Percentiles rank a stretch among this genome's conserved stretches.
Evolutionary conservation across 2,113 vertebrate species (phyloP).

Genomic region (Gila orcuttii): DNA sequence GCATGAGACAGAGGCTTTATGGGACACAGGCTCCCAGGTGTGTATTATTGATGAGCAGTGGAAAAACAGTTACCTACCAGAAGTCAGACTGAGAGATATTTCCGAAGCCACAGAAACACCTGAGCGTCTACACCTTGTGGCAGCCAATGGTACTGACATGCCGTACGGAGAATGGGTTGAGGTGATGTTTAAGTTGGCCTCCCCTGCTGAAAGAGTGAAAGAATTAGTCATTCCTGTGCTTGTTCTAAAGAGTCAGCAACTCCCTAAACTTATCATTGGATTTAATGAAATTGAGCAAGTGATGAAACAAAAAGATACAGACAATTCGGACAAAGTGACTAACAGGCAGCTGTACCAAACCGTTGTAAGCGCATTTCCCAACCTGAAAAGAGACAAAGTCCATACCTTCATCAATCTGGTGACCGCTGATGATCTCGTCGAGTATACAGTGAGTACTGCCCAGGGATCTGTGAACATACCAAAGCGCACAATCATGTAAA

Average conservation of each 20-base stretch:
- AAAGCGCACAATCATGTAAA: too few species aligned
- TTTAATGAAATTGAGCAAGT: not conserved
- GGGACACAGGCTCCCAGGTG: not conserved
- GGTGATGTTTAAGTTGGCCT: not conserved
- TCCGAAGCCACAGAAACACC: not conserved
- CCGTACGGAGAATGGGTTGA: not conserved
- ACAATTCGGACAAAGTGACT: not conserved
- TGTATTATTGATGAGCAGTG: not conserved
- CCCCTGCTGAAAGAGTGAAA: not conserved
- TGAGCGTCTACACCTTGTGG: not conserved
- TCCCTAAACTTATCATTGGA: not conserved
- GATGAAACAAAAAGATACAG: not conserved
- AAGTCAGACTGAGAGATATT: not conserved
- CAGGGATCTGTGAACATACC: constrained; percentile 42
- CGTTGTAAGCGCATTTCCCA: constrained; percentile 36
- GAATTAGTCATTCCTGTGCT: too few species aligned
- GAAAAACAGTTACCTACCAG: not conserved
- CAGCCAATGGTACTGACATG: not conserved
- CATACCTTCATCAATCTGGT: constrained; percentile 30
- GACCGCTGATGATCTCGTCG: not conserved
- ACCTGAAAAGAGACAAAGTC: constrained; percentile 5
- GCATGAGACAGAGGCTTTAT: not conserved
- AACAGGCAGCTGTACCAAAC: not conserved
- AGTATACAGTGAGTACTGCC: constrained; percentile 42
- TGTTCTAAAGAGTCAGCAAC: not conserved